Evolutionary conservation across 1,140 invertebrate genomes (phyloP), one percentile per base, ranked within the genome.

Genomic region (Helicoverpa zea): DNA sequence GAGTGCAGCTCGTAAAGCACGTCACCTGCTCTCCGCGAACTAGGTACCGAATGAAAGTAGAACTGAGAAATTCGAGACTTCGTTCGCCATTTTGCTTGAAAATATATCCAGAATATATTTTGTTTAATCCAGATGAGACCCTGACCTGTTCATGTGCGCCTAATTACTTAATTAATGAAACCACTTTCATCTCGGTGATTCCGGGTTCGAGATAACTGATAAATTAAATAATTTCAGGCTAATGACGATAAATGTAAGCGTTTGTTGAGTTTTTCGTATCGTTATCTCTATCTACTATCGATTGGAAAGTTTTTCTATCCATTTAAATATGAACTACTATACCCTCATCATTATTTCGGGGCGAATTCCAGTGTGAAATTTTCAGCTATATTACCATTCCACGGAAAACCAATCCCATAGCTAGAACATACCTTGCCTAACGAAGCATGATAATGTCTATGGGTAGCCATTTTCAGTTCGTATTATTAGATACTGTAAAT

Each of bases 1-100:
- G 78, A 76, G 74, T 81, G 81, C 76, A 82, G 63, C 76, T 83
- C 82, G 82, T 87, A 87, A 87, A 87, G 49, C 76, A 83, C 49
- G 63, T 81, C 73, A 76, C 73, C 79, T 66, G 72, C 16, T 49
- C 63, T 54, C 79, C 35, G 18, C 30, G 29, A 58, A 74, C 56
- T 43, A 59, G 43, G 35, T 43, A 43, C 35, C 54, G 18, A 30
- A 68, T 54, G 51, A 54, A 68, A 63, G 29, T 80, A 68, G 43
- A 56, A 75, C 43, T 63, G n/a, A 51, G 43, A 80, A 63, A 76
- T 51, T 72, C 54, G 35, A 75, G 73, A 75, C 73, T 75, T 75
- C 43, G 51, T 61, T 75, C 73, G 29, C 35, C 43, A 23, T 75
- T 61, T 54, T 14, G 49, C 12, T 14, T 16, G 29, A 77, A 77